Conservation (phyloP, 92 coral and sea anemone genomes). For the Umimayanthus kanabou region DNA sequence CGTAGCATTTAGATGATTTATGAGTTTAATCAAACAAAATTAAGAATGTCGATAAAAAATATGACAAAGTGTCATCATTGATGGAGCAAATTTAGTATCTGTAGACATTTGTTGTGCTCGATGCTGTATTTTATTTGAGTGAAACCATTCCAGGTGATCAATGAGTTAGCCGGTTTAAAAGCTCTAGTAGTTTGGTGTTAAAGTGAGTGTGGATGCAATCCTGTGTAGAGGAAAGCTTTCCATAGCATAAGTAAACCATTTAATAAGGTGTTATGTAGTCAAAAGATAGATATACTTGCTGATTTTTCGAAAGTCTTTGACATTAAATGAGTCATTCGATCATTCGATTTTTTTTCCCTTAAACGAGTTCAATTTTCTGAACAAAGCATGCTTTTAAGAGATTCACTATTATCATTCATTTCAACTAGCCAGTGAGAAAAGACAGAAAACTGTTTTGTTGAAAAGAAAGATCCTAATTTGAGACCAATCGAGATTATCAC, state of each 20-base stretch:
- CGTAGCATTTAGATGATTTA: constrained; percentile 30
- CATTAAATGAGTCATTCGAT: not conserved
- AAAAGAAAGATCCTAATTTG: constrained; percentile 14
- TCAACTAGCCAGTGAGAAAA: not conserved
- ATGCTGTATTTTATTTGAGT: not conserved
- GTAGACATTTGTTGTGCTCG: not conserved
- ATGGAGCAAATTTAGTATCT: not conserved
- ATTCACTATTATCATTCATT: not conserved
- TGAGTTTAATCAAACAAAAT: constrained; percentile 29
- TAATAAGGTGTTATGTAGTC: not conserved
- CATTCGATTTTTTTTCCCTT: not conserved
- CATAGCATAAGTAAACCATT: not conserved
- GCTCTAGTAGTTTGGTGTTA: not conserved
- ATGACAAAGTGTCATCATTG: constrained; percentile 7
- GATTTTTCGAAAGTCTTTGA: too few relatives aligned
- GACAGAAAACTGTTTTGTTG: not conserved
- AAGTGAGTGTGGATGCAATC: not conserved
- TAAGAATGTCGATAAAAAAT: constrained; percentile 6
- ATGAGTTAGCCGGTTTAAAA: not conserved
- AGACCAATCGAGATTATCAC: constrained; percentile 16
- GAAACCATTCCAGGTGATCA: not conserved
- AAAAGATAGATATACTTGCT: not conserved
- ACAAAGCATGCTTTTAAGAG: not conserved
- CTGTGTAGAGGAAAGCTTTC: too few relatives aligned
- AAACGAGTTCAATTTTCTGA: not conserved